These are phyloP conservation scores for Cyprinodon tularosa DNA, from an alignment of 2,113 vertebrate genomes.

Conservation along the genomic window DNA sequence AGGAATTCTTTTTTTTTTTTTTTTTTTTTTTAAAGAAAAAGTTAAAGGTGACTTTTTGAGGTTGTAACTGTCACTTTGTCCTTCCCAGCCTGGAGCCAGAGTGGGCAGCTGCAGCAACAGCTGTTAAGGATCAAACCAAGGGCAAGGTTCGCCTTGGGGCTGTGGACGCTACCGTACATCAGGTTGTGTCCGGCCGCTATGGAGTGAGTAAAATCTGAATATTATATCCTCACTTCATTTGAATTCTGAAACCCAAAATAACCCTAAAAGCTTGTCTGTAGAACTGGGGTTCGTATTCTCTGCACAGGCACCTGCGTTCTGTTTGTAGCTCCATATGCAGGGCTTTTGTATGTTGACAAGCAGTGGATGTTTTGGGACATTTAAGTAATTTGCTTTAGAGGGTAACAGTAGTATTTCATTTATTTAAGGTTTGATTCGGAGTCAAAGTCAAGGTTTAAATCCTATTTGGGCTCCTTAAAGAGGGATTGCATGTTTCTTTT, in stretches of 20 bases:
- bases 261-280: neutral
- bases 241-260: neutral
- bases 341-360: neutral
- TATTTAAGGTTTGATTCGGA: neutral
- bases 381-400: too few species aligned
- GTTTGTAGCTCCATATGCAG: neutral
- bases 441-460: neutral
- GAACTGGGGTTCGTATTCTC: neutral
- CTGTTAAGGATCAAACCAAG: slow-evolving; percentile 92
- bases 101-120: slow-evolving; percentile 92
- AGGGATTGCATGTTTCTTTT: neutral
- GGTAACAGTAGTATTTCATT: neutral
- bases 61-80: neutral
- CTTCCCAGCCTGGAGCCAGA: slow-evolving; percentile 89
- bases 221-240: neutral
- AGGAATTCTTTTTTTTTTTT: too few species aligned
- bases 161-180: slow-evolving; percentile 92
- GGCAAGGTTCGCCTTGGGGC: slow-evolving; percentile 92
- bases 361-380: too few species aligned
- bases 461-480: neutral
- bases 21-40: too few species aligned
- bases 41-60: neutral
- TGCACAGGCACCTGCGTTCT: neutral
- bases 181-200: slow-evolving; percentile 84
- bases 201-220: slow-evolving; percentile 81